Evolutionary conservation across 2,113 vertebrate species (phyloP).

Genomic region (Erythrocercus mccallii): DNA sequence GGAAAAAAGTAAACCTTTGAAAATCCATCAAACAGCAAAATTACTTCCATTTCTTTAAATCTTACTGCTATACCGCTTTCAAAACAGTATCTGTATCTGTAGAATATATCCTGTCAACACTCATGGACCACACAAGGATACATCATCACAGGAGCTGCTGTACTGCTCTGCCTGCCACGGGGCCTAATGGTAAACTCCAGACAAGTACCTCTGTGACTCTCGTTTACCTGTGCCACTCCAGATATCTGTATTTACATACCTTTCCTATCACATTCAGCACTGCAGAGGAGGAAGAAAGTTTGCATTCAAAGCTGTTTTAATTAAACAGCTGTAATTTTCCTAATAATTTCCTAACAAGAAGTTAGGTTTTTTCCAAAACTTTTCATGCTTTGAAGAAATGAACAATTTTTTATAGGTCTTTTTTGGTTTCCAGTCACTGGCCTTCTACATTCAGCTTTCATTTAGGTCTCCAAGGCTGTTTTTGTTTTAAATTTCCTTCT

Average conservation of each 20-base stretch:
- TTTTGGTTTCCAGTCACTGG: neutral
- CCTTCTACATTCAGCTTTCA: neutral
- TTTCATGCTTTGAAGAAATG: neutral
- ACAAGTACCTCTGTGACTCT: neutral
- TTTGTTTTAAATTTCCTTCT: slow-evolving; percentile 5
- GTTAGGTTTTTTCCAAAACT: neutral
- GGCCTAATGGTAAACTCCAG: neutral
- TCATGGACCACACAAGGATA: neutral
- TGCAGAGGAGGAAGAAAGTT: neutral
- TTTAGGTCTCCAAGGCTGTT: neutral
- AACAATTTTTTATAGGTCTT: neutral
- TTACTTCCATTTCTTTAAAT: neutral
- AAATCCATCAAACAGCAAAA: neutral
- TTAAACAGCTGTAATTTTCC: neutral
- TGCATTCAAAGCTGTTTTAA: neutral
- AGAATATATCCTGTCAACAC: neutral
- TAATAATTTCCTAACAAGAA: neutral
- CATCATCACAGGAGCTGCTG: neutral
- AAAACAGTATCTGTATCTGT: neutral
- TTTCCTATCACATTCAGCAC: neutral
- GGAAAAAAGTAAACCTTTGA: neutral
- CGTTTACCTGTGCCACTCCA: neutral
- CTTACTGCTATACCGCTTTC: neutral
- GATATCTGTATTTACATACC: neutral
- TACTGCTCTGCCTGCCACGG: neutral